These are phyloP conservation scores for Sepiola atlantica DNA, from an alignment of 2,888 invertebrate genomes.

Conservation along the genomic window DNA sequence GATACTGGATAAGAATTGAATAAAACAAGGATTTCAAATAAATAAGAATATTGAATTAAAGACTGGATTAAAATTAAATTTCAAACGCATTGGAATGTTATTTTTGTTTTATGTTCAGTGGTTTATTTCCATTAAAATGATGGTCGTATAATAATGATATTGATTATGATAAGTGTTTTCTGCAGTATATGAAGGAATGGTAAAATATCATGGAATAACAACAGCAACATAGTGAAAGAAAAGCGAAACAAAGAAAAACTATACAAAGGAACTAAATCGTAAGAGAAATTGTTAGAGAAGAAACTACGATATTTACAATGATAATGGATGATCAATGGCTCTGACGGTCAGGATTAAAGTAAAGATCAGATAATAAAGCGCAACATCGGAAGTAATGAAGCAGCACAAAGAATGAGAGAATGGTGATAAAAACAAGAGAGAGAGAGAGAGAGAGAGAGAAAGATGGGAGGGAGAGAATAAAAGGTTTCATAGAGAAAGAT, in stretches of 20 bases:
- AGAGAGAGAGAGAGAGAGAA: background rate
- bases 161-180: too few relatives aligned
- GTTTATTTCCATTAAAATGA: too few relatives aligned
- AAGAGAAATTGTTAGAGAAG: background rate
- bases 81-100: too few relatives aligned
- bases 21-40: too few relatives aligned
- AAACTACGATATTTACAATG: background rate
- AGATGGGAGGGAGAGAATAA: background rate
- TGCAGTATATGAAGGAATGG: background rate
- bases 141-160: too few relatives aligned
- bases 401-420: background rate
- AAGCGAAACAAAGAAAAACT: background rate
- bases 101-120: too few relatives aligned
- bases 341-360: background rate
- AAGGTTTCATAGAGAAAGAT: background rate
- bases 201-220: background rate
- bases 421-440: background rate
- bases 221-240: background rate
- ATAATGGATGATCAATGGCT: background rate
- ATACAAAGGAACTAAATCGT: too few relatives aligned
- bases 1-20: too few relatives aligned
- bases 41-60: too few relatives aligned
- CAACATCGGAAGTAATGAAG: background rate
- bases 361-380: background rate
- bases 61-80: too few relatives aligned